phyloP scores from a whole-genome alignment of 2,797 vertebrate genomes.

The Garrulus glandarius region DNA sequence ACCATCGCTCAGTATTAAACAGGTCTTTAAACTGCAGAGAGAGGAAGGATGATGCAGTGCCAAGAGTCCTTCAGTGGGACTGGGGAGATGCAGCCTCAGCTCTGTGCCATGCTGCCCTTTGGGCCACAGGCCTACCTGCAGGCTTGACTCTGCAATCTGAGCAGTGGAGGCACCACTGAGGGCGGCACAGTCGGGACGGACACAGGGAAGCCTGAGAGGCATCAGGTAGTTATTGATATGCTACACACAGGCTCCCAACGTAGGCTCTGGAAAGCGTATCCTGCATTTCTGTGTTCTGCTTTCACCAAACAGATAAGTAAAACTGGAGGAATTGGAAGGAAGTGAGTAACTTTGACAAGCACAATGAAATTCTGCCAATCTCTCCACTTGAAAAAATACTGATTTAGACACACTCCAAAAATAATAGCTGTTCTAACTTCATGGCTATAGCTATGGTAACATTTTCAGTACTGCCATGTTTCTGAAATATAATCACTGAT shows the following conservation, averaged over 20 bases:
- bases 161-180: background rate
- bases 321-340: background rate
- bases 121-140: rapidly evolving
- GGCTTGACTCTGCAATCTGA: background rate
- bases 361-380: background rate
- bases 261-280: background rate
- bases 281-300: background rate
- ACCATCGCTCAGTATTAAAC: rapidly evolving
- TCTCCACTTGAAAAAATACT: background rate
- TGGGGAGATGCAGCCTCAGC: background rate
- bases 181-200: rapidly evolving
- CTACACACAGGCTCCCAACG: rapidly evolving
- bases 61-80: rapidly evolving
- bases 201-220: background rate
- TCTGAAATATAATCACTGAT: background rate
- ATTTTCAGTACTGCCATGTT: background rate
- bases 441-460: background rate
- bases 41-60: background rate
- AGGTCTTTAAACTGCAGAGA: background rate
- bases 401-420: background rate
- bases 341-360: background rate
- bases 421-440: background rate
- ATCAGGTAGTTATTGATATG: background rate
- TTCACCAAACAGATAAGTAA: background rate
- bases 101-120: rapidly evolving